Evolutionary conservation across 2,113 vertebrate species (phyloP).

Genomic region (Aphelocoma coerulescens): DNA sequence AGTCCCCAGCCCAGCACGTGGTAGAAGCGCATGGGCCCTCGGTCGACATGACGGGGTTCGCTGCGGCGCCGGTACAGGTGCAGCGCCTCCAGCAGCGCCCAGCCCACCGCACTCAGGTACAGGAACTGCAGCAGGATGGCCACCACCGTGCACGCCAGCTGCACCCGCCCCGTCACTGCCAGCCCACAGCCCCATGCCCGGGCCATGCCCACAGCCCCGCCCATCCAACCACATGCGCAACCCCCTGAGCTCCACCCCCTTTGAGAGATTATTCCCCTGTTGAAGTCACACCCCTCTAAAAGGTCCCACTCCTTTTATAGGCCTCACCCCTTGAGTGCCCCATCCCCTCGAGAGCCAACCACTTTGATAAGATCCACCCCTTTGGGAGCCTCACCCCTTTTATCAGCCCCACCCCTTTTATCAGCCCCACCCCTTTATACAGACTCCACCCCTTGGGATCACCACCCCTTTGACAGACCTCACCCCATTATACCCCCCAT

Average conservation of each 20-base stretch:
- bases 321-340: background rate
- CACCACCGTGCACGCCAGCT: slow-evolving; percentile 92
- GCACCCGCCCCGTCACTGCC: background rate
- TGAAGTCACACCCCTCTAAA: background rate
- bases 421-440: background rate
- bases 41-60: slow-evolving; percentile 89
- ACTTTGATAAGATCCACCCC: background rate
- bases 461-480: background rate
- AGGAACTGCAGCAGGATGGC: slow-evolving; percentile 96
- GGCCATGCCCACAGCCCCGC: background rate
- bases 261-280: too few relatives aligned
- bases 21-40: slow-evolving; percentile 95
- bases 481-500: background rate
- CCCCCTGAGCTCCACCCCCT: background rate
- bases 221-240: background rate
- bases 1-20: slow-evolving; percentile 94
- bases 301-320: background rate
- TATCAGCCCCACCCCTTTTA: background rate
- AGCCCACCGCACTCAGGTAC: slow-evolving; percentile 91
- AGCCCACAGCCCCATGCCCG: background rate
- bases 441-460: background rate
- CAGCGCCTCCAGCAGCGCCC: slow-evolving; percentile 91
- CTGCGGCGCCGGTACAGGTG: slow-evolving; percentile 89
- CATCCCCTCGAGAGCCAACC: background rate
- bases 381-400: background rate